phyloP scores from a whole-genome alignment of 2,888 invertebrate species.

The Apantesis nais region DNA sequence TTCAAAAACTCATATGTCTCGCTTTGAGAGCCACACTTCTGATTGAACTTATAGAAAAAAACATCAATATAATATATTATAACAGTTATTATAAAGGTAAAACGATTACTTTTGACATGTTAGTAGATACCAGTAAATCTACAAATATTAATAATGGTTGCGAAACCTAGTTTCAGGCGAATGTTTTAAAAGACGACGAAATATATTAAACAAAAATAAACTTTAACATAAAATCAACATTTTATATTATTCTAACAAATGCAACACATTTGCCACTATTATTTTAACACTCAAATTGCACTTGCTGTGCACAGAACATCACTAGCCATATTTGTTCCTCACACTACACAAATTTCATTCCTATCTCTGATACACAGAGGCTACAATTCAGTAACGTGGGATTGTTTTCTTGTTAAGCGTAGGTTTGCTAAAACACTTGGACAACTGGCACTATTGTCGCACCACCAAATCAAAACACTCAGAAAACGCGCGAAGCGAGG shows the following conservation, averaged over 20 bases:
- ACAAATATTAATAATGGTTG: neutral
- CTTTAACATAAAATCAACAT: slow-evolving; percentile 38
- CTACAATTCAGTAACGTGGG: slow-evolving; percentile 22
- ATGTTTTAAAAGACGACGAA: neutral
- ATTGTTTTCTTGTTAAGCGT: slow-evolving; percentile 47
- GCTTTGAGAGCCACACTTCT: no score
- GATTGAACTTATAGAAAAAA: no score
- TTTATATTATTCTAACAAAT: slow-evolving; percentile 75
- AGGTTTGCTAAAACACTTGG: slow-evolving; percentile 76
- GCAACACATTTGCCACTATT: slow-evolving; percentile 74
- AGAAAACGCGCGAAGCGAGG: slow-evolving; percentile 62
- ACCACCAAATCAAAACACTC: slow-evolving; percentile 78
- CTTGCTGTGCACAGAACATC: slow-evolving; percentile 54
- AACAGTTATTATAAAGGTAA: neutral
- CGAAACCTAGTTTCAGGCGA: neutral
- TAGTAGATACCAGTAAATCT: neutral
- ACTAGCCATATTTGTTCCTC: slow-evolving; percentile 36
- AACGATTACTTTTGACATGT: neutral
- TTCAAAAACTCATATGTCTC: no score
- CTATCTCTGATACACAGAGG: slow-evolving; percentile 20
- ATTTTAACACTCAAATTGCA: slow-evolving; percentile 76
- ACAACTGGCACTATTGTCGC: slow-evolving; percentile 75
- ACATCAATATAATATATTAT: no score
- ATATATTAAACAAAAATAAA: neutral
- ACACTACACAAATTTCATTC: slow-evolving; percentile 39